Conservation (phyloP, 1,140 invertebrate genomes). For the Mizuhopecten yessoensis region DNA sequence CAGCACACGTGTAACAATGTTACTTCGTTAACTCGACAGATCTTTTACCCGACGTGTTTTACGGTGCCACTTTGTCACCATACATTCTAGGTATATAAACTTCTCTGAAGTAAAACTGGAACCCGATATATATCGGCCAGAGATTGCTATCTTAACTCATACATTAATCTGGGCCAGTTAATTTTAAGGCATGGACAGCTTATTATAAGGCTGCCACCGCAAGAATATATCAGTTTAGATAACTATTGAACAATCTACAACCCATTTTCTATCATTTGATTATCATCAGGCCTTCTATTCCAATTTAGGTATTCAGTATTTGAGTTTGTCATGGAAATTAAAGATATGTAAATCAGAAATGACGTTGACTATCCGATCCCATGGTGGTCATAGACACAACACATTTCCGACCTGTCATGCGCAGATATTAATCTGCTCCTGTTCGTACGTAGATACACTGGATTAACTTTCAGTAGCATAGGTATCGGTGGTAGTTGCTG, state of each 20-base stretch:
- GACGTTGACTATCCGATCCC: not conserved
- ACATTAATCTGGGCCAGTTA: not conserved
- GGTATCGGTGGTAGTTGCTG: too few relatives aligned
- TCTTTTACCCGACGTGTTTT: too few relatives aligned
- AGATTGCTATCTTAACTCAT: slow-evolving; percentile 5
- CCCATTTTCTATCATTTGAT: too few relatives aligned
- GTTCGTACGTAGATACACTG: not conserved
- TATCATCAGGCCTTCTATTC: too few relatives aligned
- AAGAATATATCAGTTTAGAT: not conserved
- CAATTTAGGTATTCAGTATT: too few relatives aligned
- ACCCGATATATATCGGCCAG: slow-evolving; percentile 8
- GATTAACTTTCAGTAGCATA: slow-evolving; percentile 7
- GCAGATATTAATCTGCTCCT: slow-evolving; percentile 3
- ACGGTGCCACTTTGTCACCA: not conserved
- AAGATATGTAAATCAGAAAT: not conserved
- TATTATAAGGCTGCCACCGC: not conserved
- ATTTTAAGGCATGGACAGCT: not conserved
- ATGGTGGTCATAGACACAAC: not conserved
- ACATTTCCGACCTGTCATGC: slow-evolving; percentile 6
- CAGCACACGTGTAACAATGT: too few relatives aligned
- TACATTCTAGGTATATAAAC: not conserved
- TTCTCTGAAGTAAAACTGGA: not conserved
- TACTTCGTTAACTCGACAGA: too few relatives aligned
- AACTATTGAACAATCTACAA: too few relatives aligned
- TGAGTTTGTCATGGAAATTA: not conserved